Evolutionary conservation across 1,140 invertebrate genomes (phyloP).

Genomic region (Frieseomelitta varia): DNA sequence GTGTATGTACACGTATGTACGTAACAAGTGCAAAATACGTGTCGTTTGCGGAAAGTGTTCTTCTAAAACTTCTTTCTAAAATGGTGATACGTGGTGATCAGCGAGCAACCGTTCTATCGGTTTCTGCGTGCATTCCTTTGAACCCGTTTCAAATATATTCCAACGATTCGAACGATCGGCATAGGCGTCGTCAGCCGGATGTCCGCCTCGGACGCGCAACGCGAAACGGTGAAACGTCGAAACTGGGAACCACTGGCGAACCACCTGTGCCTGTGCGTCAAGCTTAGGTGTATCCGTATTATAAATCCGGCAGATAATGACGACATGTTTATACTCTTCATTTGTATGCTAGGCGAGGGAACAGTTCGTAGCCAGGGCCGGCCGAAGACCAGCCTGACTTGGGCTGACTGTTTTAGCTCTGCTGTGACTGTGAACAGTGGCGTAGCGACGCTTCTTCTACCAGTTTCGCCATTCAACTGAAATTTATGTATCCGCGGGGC

Average conservation of each 20-base stretch:
- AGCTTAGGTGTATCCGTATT: slow-evolving; percentile 68
- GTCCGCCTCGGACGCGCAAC: too few relatives aligned
- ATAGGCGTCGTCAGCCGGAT: background rate
- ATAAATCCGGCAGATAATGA: slow-evolving; percentile 78
- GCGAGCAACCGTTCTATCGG: background rate
- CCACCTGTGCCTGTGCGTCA: slow-evolving; percentile 69
- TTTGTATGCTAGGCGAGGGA: slow-evolving; percentile 75
- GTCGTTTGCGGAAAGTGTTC: background rate
- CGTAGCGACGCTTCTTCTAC: slow-evolving; percentile 54
- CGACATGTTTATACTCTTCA: slow-evolving; percentile 80
- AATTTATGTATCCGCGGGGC: slow-evolving; percentile 64
- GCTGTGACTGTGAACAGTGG: slow-evolving; percentile 51
- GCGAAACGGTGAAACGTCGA: background rate
- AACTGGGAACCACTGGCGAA: slow-evolving; percentile 61
- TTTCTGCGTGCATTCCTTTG: background rate
- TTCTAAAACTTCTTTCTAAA: background rate
- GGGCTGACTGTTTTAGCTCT: slow-evolving; percentile 48
- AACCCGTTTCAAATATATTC: slow-evolving; percentile 16
- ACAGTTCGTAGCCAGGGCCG: slow-evolving; percentile 63
- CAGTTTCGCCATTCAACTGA: slow-evolving; percentile 47
- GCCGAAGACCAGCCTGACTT: slow-evolving; percentile 57
- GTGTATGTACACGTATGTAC: too few relatives aligned
- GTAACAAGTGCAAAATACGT: too few relatives aligned
- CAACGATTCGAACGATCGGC: background rate
- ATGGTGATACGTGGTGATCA: too few relatives aligned